Base-by-base conservation (phyloP, 2,888 invertebrate species). In the Trachelus troglodyta region DNA sequence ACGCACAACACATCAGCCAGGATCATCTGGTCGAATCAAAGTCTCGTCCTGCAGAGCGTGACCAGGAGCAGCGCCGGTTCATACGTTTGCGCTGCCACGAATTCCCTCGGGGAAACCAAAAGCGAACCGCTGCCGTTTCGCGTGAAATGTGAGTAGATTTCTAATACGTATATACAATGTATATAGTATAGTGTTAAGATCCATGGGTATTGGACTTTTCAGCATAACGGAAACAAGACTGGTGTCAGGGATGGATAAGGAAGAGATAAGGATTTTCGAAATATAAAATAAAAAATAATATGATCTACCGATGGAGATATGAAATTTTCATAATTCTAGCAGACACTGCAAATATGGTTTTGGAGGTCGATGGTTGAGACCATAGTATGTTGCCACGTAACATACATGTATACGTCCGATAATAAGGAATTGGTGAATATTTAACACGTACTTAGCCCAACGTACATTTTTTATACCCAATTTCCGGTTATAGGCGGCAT, bases 11-110 rank as follows among this genome's bases (percentile, higher is more conserved):
- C 96, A 87, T 95, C 96, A 74, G 96, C 97, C 77, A 94, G 97
- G 82, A 96, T 98, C 87, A 97, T 98, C 90, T 95, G 97, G 92
- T 97, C 97, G 92, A 97, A 97, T 93, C 97, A 98, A 92, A 97
- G 97, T 91, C 93, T 98, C 85, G 98, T 98, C 81, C 94, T 98
- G 89, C 98, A 98, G 92, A 96, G 96, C 92, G 97, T 98, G 86
- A 97, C 96, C 81, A 94, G 96, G 83, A 95, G 95, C 91, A 96
- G 96, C 91, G 96, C 97, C 83, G 98, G 98, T 82, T 94, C 95
- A 86, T 98, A 98, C 93, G 95, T 96, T 84, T 98, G 98, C 92
- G 95, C 96, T 81, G 97, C 97, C 81, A 95, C 96, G 88, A 98
- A 98, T 92, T 95, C 95, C 77, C 96, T 97, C 92, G 97, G 97